These are phyloP conservation scores for Phrynosoma platyrhinos DNA, from an alignment of 2,113 vertebrate genomes.

Conservation along the genomic window DNA sequence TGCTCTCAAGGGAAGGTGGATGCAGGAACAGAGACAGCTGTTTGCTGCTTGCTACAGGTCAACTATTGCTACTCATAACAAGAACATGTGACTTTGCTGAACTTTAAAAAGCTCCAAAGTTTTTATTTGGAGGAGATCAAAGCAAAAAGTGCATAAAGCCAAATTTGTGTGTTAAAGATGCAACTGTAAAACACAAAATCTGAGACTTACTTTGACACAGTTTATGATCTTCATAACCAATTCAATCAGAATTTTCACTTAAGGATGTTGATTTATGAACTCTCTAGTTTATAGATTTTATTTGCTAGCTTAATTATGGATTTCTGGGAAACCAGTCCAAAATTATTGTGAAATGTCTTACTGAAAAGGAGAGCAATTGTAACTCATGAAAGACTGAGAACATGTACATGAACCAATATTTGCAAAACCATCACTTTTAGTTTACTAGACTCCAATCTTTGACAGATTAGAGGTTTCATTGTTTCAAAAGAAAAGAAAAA, in stretches of 20 bases:
- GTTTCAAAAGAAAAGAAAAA: neutral
- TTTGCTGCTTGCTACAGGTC: constrained; percentile 59
- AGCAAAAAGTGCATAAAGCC: constrained; percentile 48
- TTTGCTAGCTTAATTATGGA: constrained; percentile 32
- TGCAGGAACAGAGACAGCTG: constrained; percentile 63
- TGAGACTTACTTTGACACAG: constrained; percentile 50
- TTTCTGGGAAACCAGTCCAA: constrained; percentile 47
- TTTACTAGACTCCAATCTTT: neutral
- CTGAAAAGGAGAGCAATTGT: constrained; percentile 39
- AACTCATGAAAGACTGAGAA: constrained; percentile 2
- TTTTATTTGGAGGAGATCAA: constrained; percentile 42
- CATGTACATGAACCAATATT: neutral
- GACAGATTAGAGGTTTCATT: neutral
- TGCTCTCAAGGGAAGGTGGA: constrained; percentile 55
- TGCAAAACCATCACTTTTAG: neutral
- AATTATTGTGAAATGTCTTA: constrained; percentile 26
- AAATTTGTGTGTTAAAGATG: constrained; percentile 40
- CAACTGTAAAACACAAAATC: neutral
- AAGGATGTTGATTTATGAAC: constrained; percentile 44
- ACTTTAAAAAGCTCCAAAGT: constrained; percentile 22
- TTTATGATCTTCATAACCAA: constrained; percentile 35
- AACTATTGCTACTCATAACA: constrained; percentile 49
- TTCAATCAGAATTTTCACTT: constrained; percentile 40
- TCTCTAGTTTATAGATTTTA: constrained; percentile 30
- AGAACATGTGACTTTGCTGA: constrained; percentile 32